Conservation (phyloP, 2,113 vertebrate species). For the Hippocampus abdominalis region DNA sequence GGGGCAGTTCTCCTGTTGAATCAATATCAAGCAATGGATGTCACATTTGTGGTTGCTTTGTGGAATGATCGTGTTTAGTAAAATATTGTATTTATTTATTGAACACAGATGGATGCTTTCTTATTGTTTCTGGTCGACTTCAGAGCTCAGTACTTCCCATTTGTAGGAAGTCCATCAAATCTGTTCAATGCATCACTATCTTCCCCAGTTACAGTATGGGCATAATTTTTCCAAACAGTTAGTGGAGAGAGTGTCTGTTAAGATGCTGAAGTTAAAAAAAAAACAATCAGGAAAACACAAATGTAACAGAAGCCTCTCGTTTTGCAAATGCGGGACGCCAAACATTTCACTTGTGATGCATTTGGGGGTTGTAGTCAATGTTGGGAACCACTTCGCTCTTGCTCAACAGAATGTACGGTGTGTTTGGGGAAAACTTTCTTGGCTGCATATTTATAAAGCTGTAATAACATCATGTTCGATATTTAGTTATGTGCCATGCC, state of each 20-base stretch:
- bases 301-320: neutral
- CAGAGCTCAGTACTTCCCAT: neutral
- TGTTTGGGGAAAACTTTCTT: neutral
- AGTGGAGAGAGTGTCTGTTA: neutral
- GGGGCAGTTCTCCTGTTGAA: neutral
- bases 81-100: too few species aligned
- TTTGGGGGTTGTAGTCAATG: neutral
- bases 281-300: too few species aligned
- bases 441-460: neutral
- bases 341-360: neutral
- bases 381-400: constrained; percentile 13
- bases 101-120: neutral
- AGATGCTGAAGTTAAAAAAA: neutral
- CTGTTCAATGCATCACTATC: neutral
- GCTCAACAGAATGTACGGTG: neutral
- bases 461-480: neutral
- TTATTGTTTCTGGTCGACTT: neutral
- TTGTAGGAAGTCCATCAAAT: neutral
- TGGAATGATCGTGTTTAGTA: neutral
- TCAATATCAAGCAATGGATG: neutral
- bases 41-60: neutral
- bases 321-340: neutral
- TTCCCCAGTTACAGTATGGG: neutral
- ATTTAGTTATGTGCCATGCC: neutral
- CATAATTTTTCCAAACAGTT: neutral